Conservation (phyloP, 2,113 vertebrate genomes). For the Sialia sialis region DNA sequence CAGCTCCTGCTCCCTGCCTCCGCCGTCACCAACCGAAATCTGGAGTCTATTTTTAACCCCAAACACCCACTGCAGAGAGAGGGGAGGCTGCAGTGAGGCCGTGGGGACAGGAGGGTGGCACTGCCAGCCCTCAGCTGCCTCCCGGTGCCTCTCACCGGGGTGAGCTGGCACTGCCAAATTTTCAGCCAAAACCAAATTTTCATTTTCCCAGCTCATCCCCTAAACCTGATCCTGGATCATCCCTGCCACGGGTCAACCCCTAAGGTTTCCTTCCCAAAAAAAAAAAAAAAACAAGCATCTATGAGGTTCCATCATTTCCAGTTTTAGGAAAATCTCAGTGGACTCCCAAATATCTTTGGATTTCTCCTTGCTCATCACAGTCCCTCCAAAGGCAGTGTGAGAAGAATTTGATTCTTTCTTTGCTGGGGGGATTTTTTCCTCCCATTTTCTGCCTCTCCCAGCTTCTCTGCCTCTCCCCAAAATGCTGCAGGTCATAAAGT, state of each 20-base stretch:
- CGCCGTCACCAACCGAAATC: conserved; percentile 38
- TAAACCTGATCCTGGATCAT: rapidly evolving
- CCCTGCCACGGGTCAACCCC: rapidly evolving
- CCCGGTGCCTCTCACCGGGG: background rate
- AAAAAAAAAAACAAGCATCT: rapidly evolving
- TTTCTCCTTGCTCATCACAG: rapidly evolving
- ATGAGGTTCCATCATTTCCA: rapidly evolving
- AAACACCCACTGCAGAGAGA: background rate
- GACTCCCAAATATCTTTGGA: background rate
- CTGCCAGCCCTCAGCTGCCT: background rate
- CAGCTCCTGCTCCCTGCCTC: conserved; percentile 48
- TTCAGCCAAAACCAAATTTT: background rate
- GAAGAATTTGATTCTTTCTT: rapidly evolving
- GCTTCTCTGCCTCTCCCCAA: background rate
- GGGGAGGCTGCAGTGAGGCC: background rate
- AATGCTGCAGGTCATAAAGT: too few species aligned
- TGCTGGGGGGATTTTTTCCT: rapidly evolving
- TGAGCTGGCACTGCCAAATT: background rate
- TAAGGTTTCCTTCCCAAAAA: background rate
- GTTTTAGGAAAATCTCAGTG: background rate
- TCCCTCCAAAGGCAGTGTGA: too few species aligned
- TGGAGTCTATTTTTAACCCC: conserved; percentile 58
- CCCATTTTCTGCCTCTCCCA: background rate
- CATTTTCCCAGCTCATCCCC: background rate
- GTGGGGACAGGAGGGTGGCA: background rate